Percentiles rank a stretch among this genome's conserved stretches.
Conservation (phyloP, 2,113 vertebrate species). For the Forbesichthys agassizii region DNA sequence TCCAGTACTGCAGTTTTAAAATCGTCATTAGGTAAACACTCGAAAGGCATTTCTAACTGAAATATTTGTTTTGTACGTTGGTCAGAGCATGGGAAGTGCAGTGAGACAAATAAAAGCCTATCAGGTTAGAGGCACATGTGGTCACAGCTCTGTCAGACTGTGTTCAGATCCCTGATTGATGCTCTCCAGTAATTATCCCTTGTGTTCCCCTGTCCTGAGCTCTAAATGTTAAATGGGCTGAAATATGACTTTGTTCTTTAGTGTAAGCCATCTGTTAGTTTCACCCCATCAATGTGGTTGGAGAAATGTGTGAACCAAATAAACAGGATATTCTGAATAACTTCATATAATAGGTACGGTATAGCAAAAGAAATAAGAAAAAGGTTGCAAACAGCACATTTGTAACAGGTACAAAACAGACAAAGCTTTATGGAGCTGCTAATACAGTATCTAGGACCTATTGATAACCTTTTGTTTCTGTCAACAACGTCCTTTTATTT, state of each 20-base stretch:
- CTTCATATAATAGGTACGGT: too few relatives aligned
- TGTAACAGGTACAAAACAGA: too few relatives aligned
- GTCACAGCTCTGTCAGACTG: slow-evolving; percentile 41
- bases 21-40: not conserved
- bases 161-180: slow-evolving; percentile 52
- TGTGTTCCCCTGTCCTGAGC: slow-evolving; percentile 34
- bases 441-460: too few relatives aligned
- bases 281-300: slow-evolving; percentile 4
- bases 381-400: too few relatives aligned
- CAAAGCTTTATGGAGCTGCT: too few relatives aligned
- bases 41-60: not conserved
- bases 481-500: too few relatives aligned
- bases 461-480: too few relatives aligned
- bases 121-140: slow-evolving; percentile 51
- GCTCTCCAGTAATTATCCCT: slow-evolving; percentile 53
- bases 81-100: slow-evolving; percentile 9
- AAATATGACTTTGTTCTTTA: slow-evolving; percentile 49
- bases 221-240: slow-evolving; percentile 62
- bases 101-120: slow-evolving; percentile 49
- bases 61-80: slow-evolving; percentile 16
- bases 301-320: not conserved
- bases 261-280: slow-evolving; percentile 42
- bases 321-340: not conserved
- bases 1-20: not conserved
- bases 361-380: too few relatives aligned